A percentile compares a stretch with the other conserved stretches of the same genome.
Conservation (phyloP, 2,113 vertebrate species). For the Leucosticte australis region DNA sequence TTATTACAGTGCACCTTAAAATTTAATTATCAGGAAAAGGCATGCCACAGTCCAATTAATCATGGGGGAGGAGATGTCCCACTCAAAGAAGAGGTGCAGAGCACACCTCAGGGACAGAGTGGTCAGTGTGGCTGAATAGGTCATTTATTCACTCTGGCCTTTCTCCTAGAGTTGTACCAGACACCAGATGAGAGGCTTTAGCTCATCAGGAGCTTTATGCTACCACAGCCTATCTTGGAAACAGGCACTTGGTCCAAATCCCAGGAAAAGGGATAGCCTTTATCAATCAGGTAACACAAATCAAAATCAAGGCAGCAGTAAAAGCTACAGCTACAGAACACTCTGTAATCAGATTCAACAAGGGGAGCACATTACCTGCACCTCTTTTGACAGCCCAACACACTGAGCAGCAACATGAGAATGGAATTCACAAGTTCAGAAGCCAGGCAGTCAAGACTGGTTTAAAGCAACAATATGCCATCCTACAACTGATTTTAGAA, state of each 20-base stretch:
- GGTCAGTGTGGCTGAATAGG: rapidly evolving
- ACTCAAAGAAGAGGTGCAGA: not conserved
- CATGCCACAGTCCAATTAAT: not conserved
- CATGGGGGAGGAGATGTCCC: not conserved
- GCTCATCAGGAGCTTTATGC: not conserved
- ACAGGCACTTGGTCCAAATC: not conserved
- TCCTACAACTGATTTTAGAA: not conserved
- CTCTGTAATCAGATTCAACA: not conserved
- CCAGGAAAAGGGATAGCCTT: not conserved
- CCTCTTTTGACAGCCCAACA: not conserved
- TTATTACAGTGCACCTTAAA: not conserved
- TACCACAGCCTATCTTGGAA: not conserved
- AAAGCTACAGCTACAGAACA: not conserved
- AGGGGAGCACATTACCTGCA: not conserved
- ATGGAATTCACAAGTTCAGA: not conserved
- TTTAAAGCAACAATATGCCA: not conserved
- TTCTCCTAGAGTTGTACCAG: not conserved
- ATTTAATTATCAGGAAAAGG: not conserved
- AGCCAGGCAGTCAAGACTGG: not conserved
- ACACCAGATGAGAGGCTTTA: not conserved
- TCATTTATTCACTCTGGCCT: not conserved
- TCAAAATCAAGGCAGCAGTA: not conserved
- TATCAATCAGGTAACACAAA: not conserved
- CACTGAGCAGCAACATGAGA: not conserved
- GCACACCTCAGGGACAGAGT: not conserved